phyloP scores from a whole-genome alignment of 2,888 invertebrate genomes.

The Coelopa pilipes region DNA sequence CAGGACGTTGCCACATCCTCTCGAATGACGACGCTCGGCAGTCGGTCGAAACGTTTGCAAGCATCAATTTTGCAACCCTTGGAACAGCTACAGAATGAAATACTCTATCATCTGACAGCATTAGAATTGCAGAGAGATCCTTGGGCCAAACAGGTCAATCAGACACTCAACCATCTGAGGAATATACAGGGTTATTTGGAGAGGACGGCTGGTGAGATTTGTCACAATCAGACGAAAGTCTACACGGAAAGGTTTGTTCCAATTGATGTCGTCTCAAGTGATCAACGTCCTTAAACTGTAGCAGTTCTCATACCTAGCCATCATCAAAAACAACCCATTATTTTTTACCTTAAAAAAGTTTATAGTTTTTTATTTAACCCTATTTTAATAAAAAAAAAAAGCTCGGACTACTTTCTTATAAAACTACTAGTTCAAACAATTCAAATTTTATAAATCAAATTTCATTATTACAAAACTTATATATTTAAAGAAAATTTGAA shows the following conservation, averaged over 20 bases:
- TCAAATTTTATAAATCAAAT: too few relatives aligned
- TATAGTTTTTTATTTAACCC: too few relatives aligned
- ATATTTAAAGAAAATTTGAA: too few relatives aligned
- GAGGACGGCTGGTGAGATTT: constrained; percentile 77
- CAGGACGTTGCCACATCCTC: constrained; percentile 77
- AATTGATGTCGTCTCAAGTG: too few relatives aligned
- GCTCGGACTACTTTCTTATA: too few relatives aligned
- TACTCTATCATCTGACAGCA: constrained; percentile 81
- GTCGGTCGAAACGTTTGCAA: constrained; percentile 74
- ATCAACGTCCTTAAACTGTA: too few relatives aligned
- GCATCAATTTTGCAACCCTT: constrained; percentile 75
- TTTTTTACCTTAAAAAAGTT: too few relatives aligned
- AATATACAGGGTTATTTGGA: constrained; percentile 82
- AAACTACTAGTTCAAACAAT: too few relatives aligned
- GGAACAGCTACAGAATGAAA: constrained; percentile 76
- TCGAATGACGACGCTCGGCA: constrained; percentile 77
- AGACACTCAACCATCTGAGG: constrained; percentile 78
- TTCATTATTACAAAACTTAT: too few relatives aligned
- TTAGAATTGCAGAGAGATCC: constrained; percentile 79
- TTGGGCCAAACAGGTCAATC: constrained; percentile 76
- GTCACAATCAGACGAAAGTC: constrained; percentile 72
- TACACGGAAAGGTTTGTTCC: constrained; percentile 59
- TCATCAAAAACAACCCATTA: too few relatives aligned
- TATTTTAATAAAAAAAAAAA: too few relatives aligned
- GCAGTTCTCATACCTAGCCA: too few relatives aligned